phyloP scores from a whole-genome alignment of 1,140 invertebrate genomes.

The Zaprionus kolodkinae region DNA sequence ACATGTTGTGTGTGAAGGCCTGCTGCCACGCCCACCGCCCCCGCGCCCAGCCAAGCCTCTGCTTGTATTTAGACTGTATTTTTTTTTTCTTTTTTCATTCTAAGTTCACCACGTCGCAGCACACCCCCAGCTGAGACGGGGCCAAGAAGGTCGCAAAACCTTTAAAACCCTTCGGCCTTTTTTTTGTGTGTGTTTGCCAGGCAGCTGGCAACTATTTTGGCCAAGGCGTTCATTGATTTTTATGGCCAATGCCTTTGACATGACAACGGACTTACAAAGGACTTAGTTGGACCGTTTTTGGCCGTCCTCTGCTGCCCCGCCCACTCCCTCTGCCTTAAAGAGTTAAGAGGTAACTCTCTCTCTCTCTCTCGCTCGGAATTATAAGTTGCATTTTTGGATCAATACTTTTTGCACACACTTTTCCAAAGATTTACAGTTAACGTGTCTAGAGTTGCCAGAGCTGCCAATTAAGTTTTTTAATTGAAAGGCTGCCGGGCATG shows the following conservation, averaged over 20 bases:
- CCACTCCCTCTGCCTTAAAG: conserved; percentile 10
- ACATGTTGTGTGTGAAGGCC: conserved; percentile 67
- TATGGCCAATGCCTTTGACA: conserved; percentile 70
- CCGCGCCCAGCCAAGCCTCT: conserved; percentile 8
- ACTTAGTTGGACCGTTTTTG: conserved; percentile 26
- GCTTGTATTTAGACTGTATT: conserved; percentile 59
- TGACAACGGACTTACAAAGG: conserved; percentile 38
- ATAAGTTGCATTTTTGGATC: background rate
- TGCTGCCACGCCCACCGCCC: conserved; percentile 3
- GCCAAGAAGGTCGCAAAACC: conserved; percentile 59
- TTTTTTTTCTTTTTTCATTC: conserved; percentile 17
- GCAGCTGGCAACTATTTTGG: conserved; percentile 70
- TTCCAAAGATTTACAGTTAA: background rate
- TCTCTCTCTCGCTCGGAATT: background rate
- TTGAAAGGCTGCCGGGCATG: conserved; percentile 21
- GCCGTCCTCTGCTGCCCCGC: background rate
- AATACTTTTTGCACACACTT: background rate
- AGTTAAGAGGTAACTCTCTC: conserved; percentile 1
- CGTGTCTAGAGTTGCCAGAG: background rate
- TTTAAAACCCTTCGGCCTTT: conserved; percentile 59
- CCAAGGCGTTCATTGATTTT: conserved; percentile 74
- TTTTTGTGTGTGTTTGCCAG: conserved; percentile 38
- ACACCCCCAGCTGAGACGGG: conserved; percentile 16
- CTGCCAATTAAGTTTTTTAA: conserved; percentile 15
- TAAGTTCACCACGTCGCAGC: conserved; percentile 33